phyloP scores from a whole-genome alignment of 2,797 vertebrate species.

The Champsocephalus gunnari region DNA sequence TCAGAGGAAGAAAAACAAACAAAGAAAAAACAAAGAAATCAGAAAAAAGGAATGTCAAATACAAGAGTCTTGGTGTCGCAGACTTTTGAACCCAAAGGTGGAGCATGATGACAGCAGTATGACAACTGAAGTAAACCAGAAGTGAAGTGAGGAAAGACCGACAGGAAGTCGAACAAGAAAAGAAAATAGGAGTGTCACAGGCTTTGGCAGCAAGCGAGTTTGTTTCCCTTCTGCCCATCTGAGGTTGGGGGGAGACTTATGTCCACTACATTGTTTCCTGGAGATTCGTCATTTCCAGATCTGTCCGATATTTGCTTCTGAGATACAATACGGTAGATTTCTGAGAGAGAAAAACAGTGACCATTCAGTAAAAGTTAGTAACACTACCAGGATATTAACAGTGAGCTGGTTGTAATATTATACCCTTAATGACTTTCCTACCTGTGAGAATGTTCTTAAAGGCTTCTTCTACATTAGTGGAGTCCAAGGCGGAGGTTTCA shows the following conservation, averaged over 20 bases:
- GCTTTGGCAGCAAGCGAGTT: conserved; percentile 97
- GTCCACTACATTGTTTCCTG: conserved; percentile 95
- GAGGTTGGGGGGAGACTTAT: conserved; percentile 97
- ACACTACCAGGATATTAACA: conserved; percentile 74
- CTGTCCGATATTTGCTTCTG: conserved; percentile 97
- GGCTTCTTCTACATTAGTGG: conserved; percentile 97
- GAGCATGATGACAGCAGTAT: conserved; percentile 62
- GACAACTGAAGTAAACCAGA: conserved; percentile 72
- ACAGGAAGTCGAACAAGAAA: conserved; percentile 37
- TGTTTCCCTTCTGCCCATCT: conserved; percentile 94
- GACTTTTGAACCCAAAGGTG: conserved; percentile 57
- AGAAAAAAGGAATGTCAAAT: conserved; percentile 81
- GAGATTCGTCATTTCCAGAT: conserved; percentile 93
- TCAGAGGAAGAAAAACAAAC: conserved; percentile 46
- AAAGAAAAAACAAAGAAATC: conserved; percentile 41
- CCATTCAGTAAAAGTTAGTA: conserved; percentile 8
- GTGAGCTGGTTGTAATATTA: conserved; percentile 83
- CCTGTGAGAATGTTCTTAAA: conserved; percentile 98
- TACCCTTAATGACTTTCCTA: conserved; percentile 78
- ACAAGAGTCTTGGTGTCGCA: conserved; percentile 60
- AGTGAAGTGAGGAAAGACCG: conserved; percentile 52
- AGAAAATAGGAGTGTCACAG: conserved; percentile 83
- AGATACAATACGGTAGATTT: conserved; percentile 97
- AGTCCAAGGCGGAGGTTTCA: conserved; percentile 97
- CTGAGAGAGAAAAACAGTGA: conserved; percentile 86